Base-by-base conservation (phyloP, 2,888 invertebrate genomes). In the Ichneumoninae sp. region DNA sequence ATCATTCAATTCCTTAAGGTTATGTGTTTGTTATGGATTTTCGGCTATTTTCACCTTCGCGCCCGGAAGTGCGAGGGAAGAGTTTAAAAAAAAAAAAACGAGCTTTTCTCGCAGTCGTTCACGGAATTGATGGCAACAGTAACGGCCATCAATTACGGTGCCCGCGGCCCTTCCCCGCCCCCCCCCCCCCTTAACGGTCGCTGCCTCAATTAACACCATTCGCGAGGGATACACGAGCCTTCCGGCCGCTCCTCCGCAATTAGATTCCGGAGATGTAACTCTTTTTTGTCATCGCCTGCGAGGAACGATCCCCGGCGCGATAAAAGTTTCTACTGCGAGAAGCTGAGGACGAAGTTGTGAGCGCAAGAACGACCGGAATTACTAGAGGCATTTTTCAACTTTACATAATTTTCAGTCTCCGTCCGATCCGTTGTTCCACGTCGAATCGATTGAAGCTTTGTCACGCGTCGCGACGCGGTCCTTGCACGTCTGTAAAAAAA, bases 141-240 rank as follows among this genome's bases (percentile, higher is more conserved):
- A 44, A 16, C 16, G 44, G 1, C 44, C 44, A 44, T 44, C 44
- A 44, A 44, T 44, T 44, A 13, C 44, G 3, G 44, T 44, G 44
- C 44, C 16, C 44, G 16, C 16, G 44, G 16, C 44, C 16, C 10
- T 13, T 44, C 44, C 44, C 4, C 3, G n/a, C n/a, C 40, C 10
- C 81, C 30, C 10, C 81, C 30, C 44, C 13, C 81, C 30, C 77
- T 82, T 60, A 60, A 77, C 57, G 60, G 47, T 82, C 50, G 66
- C 16, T 10, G 47, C 26, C 16, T 62, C 68, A 69, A 74, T 78
- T 44, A 78, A 52, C 78, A 33, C 44, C 40, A 16, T 6, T 68
- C 36, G 10, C 52, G 54, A 44, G 22, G n/a, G 33, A 30, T 47
- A 26, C 22, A 13, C 8, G 36, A 70, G 33, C 70, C 13, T 57